Base-by-base conservation (phyloP, 1,140 invertebrate species). In the Bombus terrestris region DNA sequence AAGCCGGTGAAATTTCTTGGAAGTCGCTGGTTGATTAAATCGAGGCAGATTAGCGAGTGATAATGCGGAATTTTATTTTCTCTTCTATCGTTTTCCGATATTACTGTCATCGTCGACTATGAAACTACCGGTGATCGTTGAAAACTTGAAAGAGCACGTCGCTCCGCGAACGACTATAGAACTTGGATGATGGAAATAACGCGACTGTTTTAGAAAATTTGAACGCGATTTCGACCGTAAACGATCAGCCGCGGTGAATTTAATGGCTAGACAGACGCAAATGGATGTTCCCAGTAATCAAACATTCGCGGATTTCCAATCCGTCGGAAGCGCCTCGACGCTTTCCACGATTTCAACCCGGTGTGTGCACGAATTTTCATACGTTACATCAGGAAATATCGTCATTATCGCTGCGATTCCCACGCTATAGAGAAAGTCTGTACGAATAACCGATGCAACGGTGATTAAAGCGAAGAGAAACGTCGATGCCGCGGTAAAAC, bases 151-250 rank as follows among this genome's bases (percentile, higher is more conserved):
- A 37, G 59, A 64, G 53, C 71, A 64, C 41, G 64, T 28, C 13
- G 5, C 1, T 10, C 32, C 13, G 15, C 71, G 53, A 41, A 47
- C 1, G 37, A n/a, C 10, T 12, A 8, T 22, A 6, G 18, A 22
- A 53, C 47, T 53, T 53, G 47, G 5, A 53, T 22, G 47, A 53
- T 37, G 41, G 64, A 80, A 53, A 53, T 47, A 73, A 71, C 39
- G n/a, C 39, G 28, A 76, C n/a, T 32, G 59, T 75, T 66, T n/a
- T 72, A 13, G 32, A 53, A 83, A 83, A 64, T 66, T 28, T 76
- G 18, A 39, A 53, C 59, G 41, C 35, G 72, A 66, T 68, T 75
- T 43, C 32, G 5, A 35, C 4, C 25, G 32, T 37, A 4, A 72
- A 57, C 37, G 47, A 72, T 35, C 28, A 18, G 5, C 9, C 13